phyloP scores from a whole-genome alignment of 2,797 vertebrate genomes.

The Myotis vivesi region DNA sequence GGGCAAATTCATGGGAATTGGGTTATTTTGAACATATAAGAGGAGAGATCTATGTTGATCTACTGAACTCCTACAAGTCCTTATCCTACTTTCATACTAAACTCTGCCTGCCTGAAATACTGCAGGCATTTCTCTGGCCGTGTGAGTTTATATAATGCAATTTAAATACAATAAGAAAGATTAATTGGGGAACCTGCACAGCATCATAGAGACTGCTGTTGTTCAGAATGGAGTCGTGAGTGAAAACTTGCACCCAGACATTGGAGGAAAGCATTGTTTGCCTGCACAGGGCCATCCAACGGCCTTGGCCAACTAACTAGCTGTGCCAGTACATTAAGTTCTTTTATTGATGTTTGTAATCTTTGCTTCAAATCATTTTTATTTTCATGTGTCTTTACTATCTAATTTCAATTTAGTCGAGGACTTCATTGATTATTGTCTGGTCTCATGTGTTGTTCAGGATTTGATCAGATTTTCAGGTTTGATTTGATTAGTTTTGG shows the following conservation, averaged over 20 bases:
- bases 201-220: neutral
- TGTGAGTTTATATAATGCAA: neutral
- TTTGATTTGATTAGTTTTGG: slow-evolving; percentile 32
- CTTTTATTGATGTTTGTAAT: neutral
- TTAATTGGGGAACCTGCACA: neutral
- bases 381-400: neutral
- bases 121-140: neutral
- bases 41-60: neutral
- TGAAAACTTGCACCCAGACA: neutral
- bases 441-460: neutral
- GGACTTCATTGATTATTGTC: neutral
- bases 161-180: neutral
- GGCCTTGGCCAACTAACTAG: neutral
- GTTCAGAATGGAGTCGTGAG: neutral
- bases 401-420: slow-evolving; percentile 33
- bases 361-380: slow-evolving; percentile 38
- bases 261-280: neutral
- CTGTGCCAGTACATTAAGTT: neutral
- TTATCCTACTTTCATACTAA: neutral
- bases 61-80: neutral
- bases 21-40: neutral
- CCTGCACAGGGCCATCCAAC: accelerated
- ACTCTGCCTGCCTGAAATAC: neutral
- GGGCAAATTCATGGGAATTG: neutral
- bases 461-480: neutral